phyloP scores from a whole-genome alignment of 2,113 vertebrate genomes.

The Stigmatopora argus region DNA sequence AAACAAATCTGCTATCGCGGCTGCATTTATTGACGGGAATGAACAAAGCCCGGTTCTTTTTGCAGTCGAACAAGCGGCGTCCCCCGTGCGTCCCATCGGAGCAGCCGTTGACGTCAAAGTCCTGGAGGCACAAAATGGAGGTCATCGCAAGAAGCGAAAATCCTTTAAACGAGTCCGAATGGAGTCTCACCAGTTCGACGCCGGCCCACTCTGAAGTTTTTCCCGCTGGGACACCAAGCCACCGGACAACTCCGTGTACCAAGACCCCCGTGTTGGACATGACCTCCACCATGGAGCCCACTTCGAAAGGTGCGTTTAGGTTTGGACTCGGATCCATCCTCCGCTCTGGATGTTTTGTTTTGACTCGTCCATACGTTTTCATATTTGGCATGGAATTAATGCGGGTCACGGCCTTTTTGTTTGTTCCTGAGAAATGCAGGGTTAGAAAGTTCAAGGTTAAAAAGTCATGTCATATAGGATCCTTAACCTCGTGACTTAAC shows the following conservation, averaged over 20 bases:
- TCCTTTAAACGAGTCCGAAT: too few relatives aligned
- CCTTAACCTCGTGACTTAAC: constrained; percentile 25
- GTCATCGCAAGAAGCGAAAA: neutral
- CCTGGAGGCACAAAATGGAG: constrained; percentile 43
- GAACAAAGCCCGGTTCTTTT: constrained; percentile 61
- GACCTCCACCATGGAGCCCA: constrained; percentile 71
- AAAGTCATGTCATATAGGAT: constrained; percentile 15
- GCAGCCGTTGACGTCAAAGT: constrained; percentile 57
- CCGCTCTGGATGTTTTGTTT: neutral
- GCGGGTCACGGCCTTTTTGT: constrained; percentile 34
- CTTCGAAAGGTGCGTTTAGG: constrained; percentile 44
- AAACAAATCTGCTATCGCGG: constrained; percentile 65
- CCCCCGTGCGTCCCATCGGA: constrained; percentile 56
- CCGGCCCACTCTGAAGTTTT: constrained; percentile 61
- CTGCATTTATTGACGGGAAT: constrained; percentile 61
- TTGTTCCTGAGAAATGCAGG: constrained; percentile 34
- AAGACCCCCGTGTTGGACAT: constrained; percentile 46
- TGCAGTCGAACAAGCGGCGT: constrained; percentile 67
- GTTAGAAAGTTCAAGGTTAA: neutral
- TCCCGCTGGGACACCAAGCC: constrained; percentile 62
- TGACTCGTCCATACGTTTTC: constrained; percentile 8
- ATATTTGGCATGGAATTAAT: constrained; percentile 51
- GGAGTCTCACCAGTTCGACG: constrained; percentile 66
- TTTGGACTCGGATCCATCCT: constrained; percentile 3
- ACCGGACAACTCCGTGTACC: constrained; percentile 68